Percentiles rank a stretch among this genome's conserved stretches.
Conservation (phyloP, 2,797 vertebrate genomes). For the Coregonus suidteri region DNA sequence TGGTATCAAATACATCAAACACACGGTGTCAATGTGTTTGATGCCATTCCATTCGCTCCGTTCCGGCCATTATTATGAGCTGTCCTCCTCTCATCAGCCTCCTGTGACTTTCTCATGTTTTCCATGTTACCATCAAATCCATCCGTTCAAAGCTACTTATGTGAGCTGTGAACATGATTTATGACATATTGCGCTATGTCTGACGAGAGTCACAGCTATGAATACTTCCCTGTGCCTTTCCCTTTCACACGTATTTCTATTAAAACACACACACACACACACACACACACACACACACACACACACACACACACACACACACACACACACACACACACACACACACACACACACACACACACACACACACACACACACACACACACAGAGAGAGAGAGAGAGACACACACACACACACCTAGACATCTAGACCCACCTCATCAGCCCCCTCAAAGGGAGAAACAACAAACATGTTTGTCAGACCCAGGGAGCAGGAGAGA, state of each 20-base stretch:
- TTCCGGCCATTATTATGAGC: background rate
- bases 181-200: background rate
- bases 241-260: background rate
- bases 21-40: too few relatives aligned
- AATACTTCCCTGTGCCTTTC: conserved; percentile 11
- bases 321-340: too few relatives aligned
- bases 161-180: background rate
- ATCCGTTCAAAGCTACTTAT: background rate
- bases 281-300: background rate
- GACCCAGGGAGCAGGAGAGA: conserved; percentile 16
- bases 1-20: too few relatives aligned
- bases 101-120: background rate
- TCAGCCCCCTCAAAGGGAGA: conserved; percentile 28
- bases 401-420: too few relatives aligned
- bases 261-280: conserved; percentile 23
- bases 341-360: too few relatives aligned
- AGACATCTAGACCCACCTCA: conserved; percentile 27
- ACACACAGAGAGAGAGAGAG: too few relatives aligned
- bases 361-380: too few relatives aligned
- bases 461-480: conserved; percentile 60
- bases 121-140: background rate
- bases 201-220: background rate
- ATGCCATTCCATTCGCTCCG: background rate
- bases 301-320: background rate
- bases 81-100: background rate